phyloP scores from a whole-genome alignment of 2,888 invertebrate species.

The Danaus chrysippus region DNA sequence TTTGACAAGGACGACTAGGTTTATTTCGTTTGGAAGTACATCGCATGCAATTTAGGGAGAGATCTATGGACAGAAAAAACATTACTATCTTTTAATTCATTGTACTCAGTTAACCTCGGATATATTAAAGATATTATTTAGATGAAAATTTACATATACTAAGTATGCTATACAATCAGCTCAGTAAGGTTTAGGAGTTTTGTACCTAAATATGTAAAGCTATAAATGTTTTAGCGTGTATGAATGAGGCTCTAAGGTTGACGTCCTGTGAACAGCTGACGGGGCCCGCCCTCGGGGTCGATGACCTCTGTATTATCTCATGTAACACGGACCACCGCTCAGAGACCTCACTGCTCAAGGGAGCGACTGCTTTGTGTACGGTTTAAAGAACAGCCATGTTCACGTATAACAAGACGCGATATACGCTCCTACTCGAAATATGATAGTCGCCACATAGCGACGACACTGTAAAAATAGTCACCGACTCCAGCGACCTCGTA shows the following conservation, averaged over 20 bases:
- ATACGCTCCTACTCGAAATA: not conserved
- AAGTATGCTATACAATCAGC: too few species aligned
- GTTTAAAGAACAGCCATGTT: not conserved
- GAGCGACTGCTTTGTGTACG: not conserved
- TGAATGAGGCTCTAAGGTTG: constrained; percentile 43
- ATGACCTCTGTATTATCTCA: constrained; percentile 43
- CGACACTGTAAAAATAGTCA: not conserved
- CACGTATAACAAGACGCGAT: not conserved
- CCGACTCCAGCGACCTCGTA: constrained; percentile 11
- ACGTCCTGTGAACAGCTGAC: constrained; percentile 65
- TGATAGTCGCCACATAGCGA: not conserved
- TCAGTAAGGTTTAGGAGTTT: too few species aligned
- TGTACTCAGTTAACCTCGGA: too few species aligned
- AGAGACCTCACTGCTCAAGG: not conserved
- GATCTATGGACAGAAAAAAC: too few species aligned
- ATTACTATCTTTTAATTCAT: too few species aligned
- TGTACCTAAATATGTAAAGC: not conserved
- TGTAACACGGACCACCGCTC: constrained; percentile 22
- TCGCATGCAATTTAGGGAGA: too few species aligned
- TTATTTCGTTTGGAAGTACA: too few species aligned
- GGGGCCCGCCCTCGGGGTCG: constrained; percentile 54
- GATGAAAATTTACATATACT: too few species aligned
- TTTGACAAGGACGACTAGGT: too few species aligned
- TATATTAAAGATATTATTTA: too few species aligned
- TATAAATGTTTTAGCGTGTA: constrained; percentile 5